A percentile compares a stretch with the other conserved stretches of the same genome.
Evolutionary conservation across 2,797 vertebrate species (phyloP).

Genomic region (Leptoclinus maculatus): DNA sequence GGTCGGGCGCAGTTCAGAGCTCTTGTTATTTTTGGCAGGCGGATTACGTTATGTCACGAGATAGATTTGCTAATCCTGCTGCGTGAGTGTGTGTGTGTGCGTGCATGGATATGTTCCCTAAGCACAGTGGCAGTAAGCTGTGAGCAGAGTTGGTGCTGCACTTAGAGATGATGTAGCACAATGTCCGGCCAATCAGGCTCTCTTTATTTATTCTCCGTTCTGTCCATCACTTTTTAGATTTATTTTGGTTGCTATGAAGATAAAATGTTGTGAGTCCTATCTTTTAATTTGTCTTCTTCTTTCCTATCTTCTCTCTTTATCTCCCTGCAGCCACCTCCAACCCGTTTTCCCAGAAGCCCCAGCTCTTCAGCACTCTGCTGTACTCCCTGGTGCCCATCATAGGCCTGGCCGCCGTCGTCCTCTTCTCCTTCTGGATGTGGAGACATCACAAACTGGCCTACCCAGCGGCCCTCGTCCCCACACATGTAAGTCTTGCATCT

Average conservation of each 20-base stretch:
- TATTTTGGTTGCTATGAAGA: not conserved
- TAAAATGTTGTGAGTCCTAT: not conserved
- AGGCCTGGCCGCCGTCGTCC: conserved; percentile 92
- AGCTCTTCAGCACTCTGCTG: conserved; percentile 94
- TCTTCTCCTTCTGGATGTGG: conserved; percentile 99
- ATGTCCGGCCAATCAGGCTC: conserved; percentile 42
- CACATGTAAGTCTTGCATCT: conserved; percentile 88
- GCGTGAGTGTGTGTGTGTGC: conserved; percentile 16
- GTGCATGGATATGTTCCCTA: conserved; percentile 58
- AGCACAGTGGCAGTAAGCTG: conserved; percentile 58
- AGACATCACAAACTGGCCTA: conserved; percentile 98
- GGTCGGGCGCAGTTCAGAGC: conserved; percentile 72
- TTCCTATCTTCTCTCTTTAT: not conserved
- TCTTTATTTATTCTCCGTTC: not conserved
- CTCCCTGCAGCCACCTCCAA: conserved; percentile 91
- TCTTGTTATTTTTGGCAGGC: conserved; percentile 78
- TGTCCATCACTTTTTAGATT: not conserved
- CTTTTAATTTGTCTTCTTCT: not conserved
- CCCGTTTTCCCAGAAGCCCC: conserved; percentile 91
- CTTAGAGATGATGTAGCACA: conserved; percentile 58
- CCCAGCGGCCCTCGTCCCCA: conserved; percentile 96
- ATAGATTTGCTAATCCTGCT: conserved; percentile 74
- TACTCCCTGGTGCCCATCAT: conserved; percentile 97
- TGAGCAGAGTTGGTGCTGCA: conserved; percentile 52
- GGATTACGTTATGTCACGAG: conserved; percentile 79